A percentile compares a stretch with the other conserved stretches of the same genome.
These are phyloP conservation scores for Platyura marginata DNA, from an alignment of 1,140 invertebrate species.

Conservation along the genomic window DNA sequence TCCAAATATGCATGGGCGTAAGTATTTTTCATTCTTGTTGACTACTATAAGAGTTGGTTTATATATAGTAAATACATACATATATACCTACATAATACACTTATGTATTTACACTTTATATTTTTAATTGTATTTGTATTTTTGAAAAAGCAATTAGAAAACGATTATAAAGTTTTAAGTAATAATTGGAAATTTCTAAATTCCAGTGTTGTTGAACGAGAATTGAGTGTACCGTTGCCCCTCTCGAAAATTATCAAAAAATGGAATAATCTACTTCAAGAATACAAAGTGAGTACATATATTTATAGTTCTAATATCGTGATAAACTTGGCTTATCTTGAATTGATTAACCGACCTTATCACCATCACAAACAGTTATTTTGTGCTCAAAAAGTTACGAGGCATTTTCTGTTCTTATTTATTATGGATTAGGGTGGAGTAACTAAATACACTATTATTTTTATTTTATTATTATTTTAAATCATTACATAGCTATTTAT, in stretches of 20 bases:
- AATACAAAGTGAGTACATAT: constrained; percentile 16
- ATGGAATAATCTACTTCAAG: constrained; percentile 25
- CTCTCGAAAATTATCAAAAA: constrained; percentile 26
- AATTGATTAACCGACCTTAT: not conserved
- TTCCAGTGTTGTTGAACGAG: constrained; percentile 21
- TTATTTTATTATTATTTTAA: not conserved
- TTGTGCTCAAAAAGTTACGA: not conserved
- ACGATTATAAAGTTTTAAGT: too few species aligned
- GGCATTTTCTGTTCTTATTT: not conserved
- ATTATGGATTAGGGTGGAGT: too few species aligned
- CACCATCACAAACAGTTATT: not conserved
- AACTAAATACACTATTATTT: too few species aligned
- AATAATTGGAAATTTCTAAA: too few species aligned
- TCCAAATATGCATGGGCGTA: constrained; percentile 27
- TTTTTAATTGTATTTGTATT: not conserved
- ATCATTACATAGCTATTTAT: too few species aligned
- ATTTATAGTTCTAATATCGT: not conserved
- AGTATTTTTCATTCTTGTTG: constrained; percentile 10
- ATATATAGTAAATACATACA: too few species aligned
- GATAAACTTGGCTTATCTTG: not conserved
- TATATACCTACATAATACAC: too few species aligned
- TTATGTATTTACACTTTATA: not conserved
- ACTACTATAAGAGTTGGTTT: not conserved
- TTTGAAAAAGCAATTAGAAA: too few species aligned
- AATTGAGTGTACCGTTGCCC: constrained; percentile 22